phyloP scores from a whole-genome alignment of 2,797 vertebrate species.

The Cryptoblepharus egeriae region DNA sequence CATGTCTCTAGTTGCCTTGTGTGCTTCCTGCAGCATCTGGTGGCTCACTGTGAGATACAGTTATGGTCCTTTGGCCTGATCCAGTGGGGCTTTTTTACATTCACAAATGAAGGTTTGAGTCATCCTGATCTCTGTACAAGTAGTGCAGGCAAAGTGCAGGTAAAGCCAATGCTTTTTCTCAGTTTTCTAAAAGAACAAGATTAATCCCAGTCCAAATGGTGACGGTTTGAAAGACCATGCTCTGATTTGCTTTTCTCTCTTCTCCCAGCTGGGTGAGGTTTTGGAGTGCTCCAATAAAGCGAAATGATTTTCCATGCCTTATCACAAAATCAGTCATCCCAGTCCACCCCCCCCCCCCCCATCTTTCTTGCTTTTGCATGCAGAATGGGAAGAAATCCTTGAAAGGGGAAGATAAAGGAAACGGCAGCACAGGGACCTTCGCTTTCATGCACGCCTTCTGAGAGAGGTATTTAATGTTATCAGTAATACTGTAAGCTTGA shows the following conservation, averaged over 20 bases:
- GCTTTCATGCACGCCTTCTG: constrained; percentile 46
- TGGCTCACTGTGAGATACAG: too few species aligned
- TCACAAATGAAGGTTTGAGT: neutral
- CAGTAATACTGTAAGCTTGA: constrained; percentile 42
- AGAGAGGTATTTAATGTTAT: constrained; percentile 58
- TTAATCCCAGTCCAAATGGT: neutral
- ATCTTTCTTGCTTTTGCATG: neutral
- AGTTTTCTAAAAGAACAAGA: neutral
- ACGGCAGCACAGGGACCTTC: constrained; percentile 50
- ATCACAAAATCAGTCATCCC: constrained; percentile 33
- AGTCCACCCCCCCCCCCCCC: neutral
- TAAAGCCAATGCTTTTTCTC: neutral
- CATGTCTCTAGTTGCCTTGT: too few species aligned
- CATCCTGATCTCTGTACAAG: neutral
- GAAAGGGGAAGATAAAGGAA: constrained; percentile 7
- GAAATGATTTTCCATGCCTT: constrained; percentile 6
- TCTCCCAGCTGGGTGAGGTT: neutral
- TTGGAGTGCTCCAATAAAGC: constrained; percentile 11
- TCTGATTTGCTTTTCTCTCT: neutral
- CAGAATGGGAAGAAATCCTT: constrained; percentile 45
- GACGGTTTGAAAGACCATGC: neutral
- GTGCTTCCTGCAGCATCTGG: too few species aligned
- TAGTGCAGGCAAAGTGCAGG: accelerated
- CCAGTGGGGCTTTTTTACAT: too few species aligned
- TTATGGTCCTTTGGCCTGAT: too few species aligned